These are phyloP conservation scores for Nicator chloris DNA, from an alignment of 2,113 vertebrate species.

Conservation along the genomic window DNA sequence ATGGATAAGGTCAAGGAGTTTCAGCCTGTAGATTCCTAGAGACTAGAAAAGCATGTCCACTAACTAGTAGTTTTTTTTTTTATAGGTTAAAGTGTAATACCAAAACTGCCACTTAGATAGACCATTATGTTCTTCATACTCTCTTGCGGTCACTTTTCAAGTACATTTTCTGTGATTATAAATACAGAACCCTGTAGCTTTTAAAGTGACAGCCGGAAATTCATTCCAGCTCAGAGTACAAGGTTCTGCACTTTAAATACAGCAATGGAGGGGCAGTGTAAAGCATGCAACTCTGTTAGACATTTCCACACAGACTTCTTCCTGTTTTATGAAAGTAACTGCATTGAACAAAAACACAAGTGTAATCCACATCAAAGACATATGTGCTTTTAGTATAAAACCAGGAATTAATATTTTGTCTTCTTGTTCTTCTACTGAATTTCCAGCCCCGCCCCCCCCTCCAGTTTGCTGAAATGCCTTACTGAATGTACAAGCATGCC, in stretches of 20 bases:
- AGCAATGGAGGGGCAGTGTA: neutral
- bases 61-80: neutral
- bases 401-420: neutral
- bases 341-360: neutral
- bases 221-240: neutral
- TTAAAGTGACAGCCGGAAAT: neutral
- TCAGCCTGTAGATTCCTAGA: neutral
- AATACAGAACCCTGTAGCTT: neutral
- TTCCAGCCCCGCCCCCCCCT: accelerated
- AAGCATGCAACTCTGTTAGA: neutral
- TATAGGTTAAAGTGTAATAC: neutral
- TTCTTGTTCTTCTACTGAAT: neutral
- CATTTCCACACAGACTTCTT: neutral
- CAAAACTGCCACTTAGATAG: neutral
- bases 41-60: neutral
- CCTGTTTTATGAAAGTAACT: neutral
- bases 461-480: neutral
- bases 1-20: neutral
- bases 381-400: neutral
- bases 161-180: neutral
- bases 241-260: neutral
- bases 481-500: neutral
- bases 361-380: neutral
- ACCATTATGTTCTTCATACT: neutral
- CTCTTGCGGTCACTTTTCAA: neutral